phyloP scores from a whole-genome alignment of 2,888 invertebrate species.

The Apoda limacodes region DNA sequence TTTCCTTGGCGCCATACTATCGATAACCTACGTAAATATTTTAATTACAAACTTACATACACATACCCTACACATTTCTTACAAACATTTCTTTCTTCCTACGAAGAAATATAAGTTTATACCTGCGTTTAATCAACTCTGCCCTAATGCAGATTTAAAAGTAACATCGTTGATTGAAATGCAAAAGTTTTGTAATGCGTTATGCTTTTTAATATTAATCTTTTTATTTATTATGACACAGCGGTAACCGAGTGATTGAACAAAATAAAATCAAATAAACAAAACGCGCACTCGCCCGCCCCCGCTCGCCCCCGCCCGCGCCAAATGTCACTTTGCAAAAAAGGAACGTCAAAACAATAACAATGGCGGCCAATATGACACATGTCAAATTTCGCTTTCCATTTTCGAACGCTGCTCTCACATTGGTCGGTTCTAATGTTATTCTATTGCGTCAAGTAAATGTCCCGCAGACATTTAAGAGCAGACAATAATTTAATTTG shows the following conservation, averaged over 20 bases:
- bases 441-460: constrained; percentile 27
- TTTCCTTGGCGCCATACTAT: too few relatives aligned
- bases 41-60: too few relatives aligned
- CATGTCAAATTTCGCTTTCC: constrained; percentile 51
- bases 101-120: too few relatives aligned
- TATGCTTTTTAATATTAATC: too few relatives aligned
- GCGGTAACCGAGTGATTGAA: constrained; percentile 33
- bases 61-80: too few relatives aligned
- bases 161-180: too few relatives aligned
- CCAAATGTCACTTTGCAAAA: constrained; percentile 53
- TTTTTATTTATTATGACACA: background rate
- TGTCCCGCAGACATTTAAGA: constrained; percentile 37
- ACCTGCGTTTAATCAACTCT: too few relatives aligned
- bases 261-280: constrained; percentile 34
- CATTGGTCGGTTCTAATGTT: constrained; percentile 34
- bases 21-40: too few relatives aligned
- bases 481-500: constrained; percentile 43
- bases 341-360: constrained; percentile 44
- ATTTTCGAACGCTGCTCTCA: constrained; percentile 22
- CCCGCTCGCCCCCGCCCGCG: constrained; percentile 44
- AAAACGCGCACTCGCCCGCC: constrained; percentile 31
- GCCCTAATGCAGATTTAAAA: too few relatives aligned
- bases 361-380: constrained; percentile 49
- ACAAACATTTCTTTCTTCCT: too few relatives aligned
- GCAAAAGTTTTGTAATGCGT: too few relatives aligned